These are phyloP conservation scores for Labeo rohita DNA, from an alignment of 2,113 vertebrate genomes.

Conservation along the genomic window DNA sequence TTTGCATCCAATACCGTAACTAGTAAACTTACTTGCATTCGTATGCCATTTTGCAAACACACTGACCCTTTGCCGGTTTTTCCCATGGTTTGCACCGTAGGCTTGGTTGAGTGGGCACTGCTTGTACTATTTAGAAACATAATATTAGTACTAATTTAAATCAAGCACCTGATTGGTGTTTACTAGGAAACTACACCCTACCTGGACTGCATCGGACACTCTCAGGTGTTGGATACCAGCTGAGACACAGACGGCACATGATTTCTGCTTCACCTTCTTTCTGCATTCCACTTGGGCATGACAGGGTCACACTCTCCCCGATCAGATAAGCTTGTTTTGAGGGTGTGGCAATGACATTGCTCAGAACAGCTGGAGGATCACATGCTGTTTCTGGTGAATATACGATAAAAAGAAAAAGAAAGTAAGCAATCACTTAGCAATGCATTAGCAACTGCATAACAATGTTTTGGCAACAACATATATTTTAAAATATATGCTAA, in stretches of 20 bases:
- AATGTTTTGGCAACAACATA: not conserved
- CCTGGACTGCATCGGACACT: constrained; percentile 74
- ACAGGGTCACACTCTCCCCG: constrained; percentile 83
- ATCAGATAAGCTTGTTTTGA: constrained; percentile 77
- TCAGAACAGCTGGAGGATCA: constrained; percentile 69
- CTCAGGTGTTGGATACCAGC: constrained; percentile 84
- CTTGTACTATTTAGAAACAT: not conserved
- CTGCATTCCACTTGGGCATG: constrained; percentile 72
- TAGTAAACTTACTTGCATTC: constrained; percentile 84
- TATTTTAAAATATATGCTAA: no score
- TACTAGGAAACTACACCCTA: constrained; percentile 58
- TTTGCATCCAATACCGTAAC: not conserved
- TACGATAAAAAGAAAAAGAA: not conserved
- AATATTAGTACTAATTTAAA: not conserved
- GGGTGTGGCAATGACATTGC: constrained; percentile 72
- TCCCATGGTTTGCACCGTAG: constrained; percentile 85
- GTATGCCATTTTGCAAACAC: constrained; percentile 87
- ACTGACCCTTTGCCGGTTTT: constrained; percentile 73
- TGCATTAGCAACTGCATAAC: not conserved
- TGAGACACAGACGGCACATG: constrained; percentile 86
- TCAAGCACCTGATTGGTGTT: not conserved
- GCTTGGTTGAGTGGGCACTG: constrained; percentile 29
- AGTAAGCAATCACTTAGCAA: not conserved
- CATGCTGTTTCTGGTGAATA: constrained; percentile 74
- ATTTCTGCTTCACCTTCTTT: constrained; percentile 73